Base-by-base conservation (phyloP, 2,888 invertebrate genomes). In the Syrista parreyssii region DNA sequence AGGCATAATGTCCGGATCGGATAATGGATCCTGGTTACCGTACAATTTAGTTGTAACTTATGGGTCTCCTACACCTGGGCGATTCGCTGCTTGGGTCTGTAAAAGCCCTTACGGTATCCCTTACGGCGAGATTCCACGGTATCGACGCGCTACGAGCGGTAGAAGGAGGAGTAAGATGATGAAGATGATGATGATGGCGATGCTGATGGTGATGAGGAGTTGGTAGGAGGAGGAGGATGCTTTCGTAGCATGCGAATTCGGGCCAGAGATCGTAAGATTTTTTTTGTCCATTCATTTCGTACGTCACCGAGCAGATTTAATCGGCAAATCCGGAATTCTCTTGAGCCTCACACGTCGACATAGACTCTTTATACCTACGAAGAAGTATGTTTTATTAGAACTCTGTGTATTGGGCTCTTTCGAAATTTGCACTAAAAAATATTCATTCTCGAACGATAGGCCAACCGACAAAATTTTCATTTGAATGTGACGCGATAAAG, bases 1-100 rank as follows among this genome's bases (percentile, higher is more conserved):
- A 68, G 68, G 75, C 68, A 78, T 78, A 75, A 78, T 78, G 76
- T 75, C 68, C 78, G 68, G 35, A 36, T 82, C 82, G 83, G 84
- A 84, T 85, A 85, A 84, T 84, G 84, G 82, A 81, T 81, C 82
- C 79, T 81, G 82, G 81, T 85, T 83, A 85, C 83, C 81, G 83
- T 82, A 84, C 83, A 84, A 84, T 85, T 85, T 85, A 82, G 83
- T 80, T 78, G 78, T 81, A 82, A 85, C 83, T 84, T 85, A 84
- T 84, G 83, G 81, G 68, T 76, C 79, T 79, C 76, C 68, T 75
- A 75, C 35, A 36, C 68, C 68, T 76, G 72, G 75, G 68, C 75
- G 76, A 68, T 78, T 55, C 55, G 55, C 9, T 55, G 23, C 23
- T 55, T 55, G 23, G 55, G 55, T 23, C 55, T 9, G 55, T 55